Percentiles rank a stretch among this genome's conserved stretches.
phyloP scores from a whole-genome alignment of 23 tunicate species.

The Trididemnum miniatum region DNA sequence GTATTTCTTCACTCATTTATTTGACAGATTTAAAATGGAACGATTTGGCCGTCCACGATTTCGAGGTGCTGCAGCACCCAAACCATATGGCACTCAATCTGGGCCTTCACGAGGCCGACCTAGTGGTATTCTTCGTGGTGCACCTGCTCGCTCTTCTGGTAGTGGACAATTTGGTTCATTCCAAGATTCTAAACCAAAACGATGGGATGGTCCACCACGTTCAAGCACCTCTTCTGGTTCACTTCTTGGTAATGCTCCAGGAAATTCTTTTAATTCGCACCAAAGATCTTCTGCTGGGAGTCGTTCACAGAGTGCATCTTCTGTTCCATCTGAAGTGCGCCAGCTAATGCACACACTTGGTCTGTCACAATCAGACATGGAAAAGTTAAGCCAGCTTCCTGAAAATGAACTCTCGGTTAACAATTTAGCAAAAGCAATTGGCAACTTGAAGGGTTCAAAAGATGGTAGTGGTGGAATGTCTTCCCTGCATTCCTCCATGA shows the following conservation, averaged over 20 bases:
- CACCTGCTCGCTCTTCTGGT: slow-evolving; percentile 12
- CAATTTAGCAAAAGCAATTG: slow-evolving; percentile 59
- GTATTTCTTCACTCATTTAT: slow-evolving; percentile 5
- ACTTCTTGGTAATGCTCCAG: neutral
- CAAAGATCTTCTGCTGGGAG: neutral
- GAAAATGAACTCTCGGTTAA: slow-evolving; percentile 44
- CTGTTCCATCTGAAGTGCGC: slow-evolving; percentile 45
- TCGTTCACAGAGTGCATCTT: neutral
- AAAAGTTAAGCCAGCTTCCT: slow-evolving; percentile 68
- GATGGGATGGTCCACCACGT: neutral
- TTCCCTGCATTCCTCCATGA: neutral
- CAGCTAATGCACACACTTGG: slow-evolving; percentile 54
- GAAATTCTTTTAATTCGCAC: neutral
- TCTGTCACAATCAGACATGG: slow-evolving; percentile 66
- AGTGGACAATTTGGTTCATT: slow-evolving; percentile 4
- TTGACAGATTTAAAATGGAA: slow-evolving; percentile 46
- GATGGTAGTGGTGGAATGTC: neutral
- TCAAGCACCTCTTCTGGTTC: neutral
- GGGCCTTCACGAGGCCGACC: neutral
- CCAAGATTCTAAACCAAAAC: neutral
- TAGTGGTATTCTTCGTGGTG: neutral
- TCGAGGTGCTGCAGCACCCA: slow-evolving; percentile 24
- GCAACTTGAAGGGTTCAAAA: slow-evolving; percentile 27
- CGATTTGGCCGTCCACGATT: slow-evolving; percentile 47
- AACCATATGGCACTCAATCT: slow-evolving; percentile 24